A percentile compares a stretch with the other conserved stretches of the same genome.
Conservation (phyloP, 1,140 invertebrate genomes). For the Calliphora vicina region DNA sequence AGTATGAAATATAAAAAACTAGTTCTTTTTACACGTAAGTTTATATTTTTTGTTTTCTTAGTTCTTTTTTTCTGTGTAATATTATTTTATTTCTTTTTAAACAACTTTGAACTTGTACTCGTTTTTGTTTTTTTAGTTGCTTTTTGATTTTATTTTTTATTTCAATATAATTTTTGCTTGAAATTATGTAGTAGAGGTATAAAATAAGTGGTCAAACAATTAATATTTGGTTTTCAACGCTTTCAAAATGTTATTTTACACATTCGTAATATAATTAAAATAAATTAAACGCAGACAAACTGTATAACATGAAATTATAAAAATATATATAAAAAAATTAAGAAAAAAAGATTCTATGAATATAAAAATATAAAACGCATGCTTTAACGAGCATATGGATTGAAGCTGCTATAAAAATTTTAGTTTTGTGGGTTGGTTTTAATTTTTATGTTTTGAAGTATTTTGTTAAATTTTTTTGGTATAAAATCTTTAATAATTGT, state of each 20-base stretch:
- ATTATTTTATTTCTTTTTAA: neutral
- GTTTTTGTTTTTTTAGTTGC: neutral
- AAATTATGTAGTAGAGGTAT: too few species aligned
- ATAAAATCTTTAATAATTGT: neutral
- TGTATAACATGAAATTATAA: constrained; percentile 7
- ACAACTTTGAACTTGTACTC: constrained; percentile 16
- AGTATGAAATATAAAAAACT: neutral
- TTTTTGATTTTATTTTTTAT: neutral
- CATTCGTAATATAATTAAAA: neutral
- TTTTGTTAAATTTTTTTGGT: neutral
- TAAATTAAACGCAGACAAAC: neutral
- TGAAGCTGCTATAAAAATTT: neutral
- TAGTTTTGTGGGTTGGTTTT: too few species aligned
- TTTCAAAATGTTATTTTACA: constrained; percentile 14
- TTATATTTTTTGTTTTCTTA: neutral
- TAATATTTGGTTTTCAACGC: neutral
- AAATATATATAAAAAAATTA: neutral
- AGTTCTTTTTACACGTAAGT: neutral
- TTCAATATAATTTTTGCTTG: neutral
- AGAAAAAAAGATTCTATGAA: neutral
- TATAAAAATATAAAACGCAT: neutral
- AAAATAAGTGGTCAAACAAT: neutral
- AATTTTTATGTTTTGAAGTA: too few species aligned
- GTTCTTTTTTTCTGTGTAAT: neutral
- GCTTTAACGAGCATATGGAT: neutral